These are phyloP conservation scores for Eupeodes luniger DNA, from an alignment of 2,888 invertebrate genomes.

Conservation along the genomic window DNA sequence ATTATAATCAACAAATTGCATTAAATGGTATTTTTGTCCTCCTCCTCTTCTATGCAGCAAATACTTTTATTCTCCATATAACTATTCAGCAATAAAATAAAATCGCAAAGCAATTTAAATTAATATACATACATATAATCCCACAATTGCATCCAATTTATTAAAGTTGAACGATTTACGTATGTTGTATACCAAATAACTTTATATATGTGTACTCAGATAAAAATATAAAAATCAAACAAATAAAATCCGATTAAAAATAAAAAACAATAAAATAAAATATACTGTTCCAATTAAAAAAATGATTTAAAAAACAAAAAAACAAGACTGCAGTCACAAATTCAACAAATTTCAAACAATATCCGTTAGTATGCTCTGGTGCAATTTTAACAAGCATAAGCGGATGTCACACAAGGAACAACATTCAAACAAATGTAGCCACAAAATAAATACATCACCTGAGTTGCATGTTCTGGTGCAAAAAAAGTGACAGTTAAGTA, in stretches of 20 bases:
- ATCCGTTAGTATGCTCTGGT: not conserved
- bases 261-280: not conserved
- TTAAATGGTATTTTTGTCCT: not conserved
- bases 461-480: not conserved
- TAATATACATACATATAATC: not conserved
- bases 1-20: conserved; percentile 3
- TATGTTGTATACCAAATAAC: not conserved
- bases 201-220: not conserved
- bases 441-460: not conserved
- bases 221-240: conserved; percentile 2
- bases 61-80: not conserved
- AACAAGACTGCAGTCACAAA: not conserved
- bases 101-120: conserved; percentile 9
- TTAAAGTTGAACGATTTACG: not conserved
- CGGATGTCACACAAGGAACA: not conserved
- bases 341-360: conserved; percentile 14
- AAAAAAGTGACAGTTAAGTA: too few species aligned
- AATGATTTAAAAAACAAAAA: not conserved
- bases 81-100: not conserved
- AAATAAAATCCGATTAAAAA: not conserved
- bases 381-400: not conserved
- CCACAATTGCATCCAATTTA: not conserved
- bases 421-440: not conserved
- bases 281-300: conserved; percentile 13
- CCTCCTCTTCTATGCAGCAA: not conserved